A percentile compares a stretch with the other conserved stretches of the same genome.
Conservation (phyloP, 1,140 invertebrate genomes). For the Babylonia areolata region DNA sequence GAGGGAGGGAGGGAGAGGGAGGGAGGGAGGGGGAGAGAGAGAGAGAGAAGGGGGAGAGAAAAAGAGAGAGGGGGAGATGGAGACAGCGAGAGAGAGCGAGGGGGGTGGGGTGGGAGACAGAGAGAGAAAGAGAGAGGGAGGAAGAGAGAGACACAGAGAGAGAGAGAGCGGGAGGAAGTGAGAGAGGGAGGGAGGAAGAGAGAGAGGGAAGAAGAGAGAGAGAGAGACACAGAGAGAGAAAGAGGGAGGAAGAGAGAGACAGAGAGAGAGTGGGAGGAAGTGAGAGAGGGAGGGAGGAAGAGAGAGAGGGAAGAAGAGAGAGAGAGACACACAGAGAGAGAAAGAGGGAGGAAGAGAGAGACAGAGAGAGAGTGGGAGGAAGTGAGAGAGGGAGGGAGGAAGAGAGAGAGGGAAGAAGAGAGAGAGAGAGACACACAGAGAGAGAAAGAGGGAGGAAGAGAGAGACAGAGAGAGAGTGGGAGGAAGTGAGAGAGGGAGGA, state of each 20-base stretch:
- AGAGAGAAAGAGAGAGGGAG: no score
- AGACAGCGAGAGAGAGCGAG: constrained; percentile 18
- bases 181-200: background rate
- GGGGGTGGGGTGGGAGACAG: no score
- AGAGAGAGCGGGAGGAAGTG: no score
- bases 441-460: no score
- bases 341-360: no score
- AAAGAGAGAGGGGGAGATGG: background rate
- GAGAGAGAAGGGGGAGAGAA: background rate
- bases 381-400: no score
- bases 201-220: constrained; percentile 24
- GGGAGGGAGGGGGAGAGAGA: constrained; percentile 15
- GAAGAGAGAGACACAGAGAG: no score
- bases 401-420: background rate
- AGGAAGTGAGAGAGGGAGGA: no score
- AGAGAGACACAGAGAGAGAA: constrained; percentile 11
- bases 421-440: background rate
- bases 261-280: constrained; percentile 14
- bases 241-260: constrained; percentile 12
- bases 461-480: background rate
- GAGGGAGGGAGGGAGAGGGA: background rate
- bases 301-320: background rate
- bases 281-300: no score
- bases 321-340: no score
- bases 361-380: background rate